These are phyloP conservation scores for Lutraria lutraria DNA, from an alignment of 2,888 invertebrate genomes.

Conservation along the genomic window DNA sequence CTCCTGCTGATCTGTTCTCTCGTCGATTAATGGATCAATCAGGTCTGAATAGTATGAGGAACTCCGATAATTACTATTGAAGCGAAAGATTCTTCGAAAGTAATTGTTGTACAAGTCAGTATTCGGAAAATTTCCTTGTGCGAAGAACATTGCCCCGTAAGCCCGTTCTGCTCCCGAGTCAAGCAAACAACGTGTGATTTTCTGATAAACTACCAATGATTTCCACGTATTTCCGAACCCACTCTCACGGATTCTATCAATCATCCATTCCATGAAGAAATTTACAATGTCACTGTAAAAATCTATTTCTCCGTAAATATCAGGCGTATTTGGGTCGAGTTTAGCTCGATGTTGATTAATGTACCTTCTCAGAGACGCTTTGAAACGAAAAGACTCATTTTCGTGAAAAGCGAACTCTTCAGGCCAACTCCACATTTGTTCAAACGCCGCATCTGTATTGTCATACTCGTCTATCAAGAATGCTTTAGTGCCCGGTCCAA, in stretches of 20 bases:
- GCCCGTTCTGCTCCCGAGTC: constrained; percentile 95
- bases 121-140: constrained; percentile 91
- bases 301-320: constrained; percentile 37
- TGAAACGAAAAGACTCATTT: constrained; percentile 36
- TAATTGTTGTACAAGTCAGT: constrained; percentile 92
- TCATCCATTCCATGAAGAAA: constrained; percentile 78
- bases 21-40: constrained; percentile 87
- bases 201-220: constrained; percentile 93
- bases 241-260: constrained; percentile 73
- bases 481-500: constrained; percentile 76
- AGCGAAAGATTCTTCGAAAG: constrained; percentile 93
- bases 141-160: constrained; percentile 95
- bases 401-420: constrained; percentile 43
- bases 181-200: constrained; percentile 94
- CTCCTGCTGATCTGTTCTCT: constrained; percentile 28
- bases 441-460: constrained; percentile 74
- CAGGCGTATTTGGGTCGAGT: constrained; percentile 33
- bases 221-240: constrained; percentile 78
- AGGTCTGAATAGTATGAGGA: constrained; percentile 93
- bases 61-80: constrained; percentile 93
- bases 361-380: constrained; percentile 39
- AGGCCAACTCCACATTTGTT: constrained; percentile 62
- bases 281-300: constrained; percentile 77
- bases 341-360: constrained; percentile 44
- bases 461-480: constrained; percentile 75